Conservation (phyloP, 2,797 vertebrate genomes). For the Sebastes nivosus region DNA sequence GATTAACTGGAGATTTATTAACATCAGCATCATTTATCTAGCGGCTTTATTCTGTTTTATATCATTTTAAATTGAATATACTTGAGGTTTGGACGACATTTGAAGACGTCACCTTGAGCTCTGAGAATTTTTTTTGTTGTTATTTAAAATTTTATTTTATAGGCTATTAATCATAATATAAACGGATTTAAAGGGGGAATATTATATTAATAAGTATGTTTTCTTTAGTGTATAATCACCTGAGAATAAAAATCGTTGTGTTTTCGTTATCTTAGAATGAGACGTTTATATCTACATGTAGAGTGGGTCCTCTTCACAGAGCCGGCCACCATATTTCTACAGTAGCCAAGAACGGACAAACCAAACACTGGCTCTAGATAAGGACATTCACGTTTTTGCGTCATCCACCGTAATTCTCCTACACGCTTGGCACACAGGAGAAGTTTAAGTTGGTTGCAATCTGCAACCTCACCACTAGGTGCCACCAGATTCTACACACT, state of each 20-base stretch:
- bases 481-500: neutral
- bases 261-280: fast-evolving
- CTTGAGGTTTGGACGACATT: neutral
- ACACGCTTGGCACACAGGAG: too few species aligned
- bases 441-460: neutral
- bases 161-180: neutral
- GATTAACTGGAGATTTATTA: neutral
- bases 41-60: neutral
- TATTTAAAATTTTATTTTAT: neutral
- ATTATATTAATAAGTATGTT: neutral
- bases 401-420: fast-evolving
- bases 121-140: neutral
- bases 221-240: neutral
- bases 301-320: fast-evolving
- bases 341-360: neutral
- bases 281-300: fast-evolving
- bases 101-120: neutral
- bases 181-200: fast-evolving
- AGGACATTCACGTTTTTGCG: neutral
- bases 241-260: fast-evolving
- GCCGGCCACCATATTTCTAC: fast-evolving
- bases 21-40: neutral
- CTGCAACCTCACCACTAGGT: neutral
- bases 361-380: neutral
- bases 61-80: neutral